Evolutionary conservation across 2,113 vertebrate species (phyloP).

Genomic region (Nesogale talazaci): DNA sequence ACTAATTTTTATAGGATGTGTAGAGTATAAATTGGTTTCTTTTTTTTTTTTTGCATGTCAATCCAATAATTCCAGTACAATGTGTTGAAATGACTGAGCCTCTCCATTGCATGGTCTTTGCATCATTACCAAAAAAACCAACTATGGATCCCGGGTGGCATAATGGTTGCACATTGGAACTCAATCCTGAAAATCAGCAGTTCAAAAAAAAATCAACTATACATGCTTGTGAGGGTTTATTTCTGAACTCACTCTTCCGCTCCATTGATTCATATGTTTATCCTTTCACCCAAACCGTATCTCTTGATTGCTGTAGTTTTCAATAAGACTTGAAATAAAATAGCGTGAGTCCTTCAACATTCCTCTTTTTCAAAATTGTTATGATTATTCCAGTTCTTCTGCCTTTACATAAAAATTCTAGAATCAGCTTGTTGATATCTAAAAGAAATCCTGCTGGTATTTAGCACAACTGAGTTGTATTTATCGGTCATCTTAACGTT

Average conservation of each 20-base stretch:
- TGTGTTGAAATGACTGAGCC: background rate
- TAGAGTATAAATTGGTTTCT: background rate
- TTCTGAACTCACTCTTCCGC: background rate
- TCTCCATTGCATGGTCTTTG: slow-evolving; percentile 37
- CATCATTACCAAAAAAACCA: background rate
- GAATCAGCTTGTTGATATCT: background rate
- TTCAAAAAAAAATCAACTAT: slow-evolving; percentile 32
- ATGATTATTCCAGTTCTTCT: background rate
- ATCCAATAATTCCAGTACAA: background rate
- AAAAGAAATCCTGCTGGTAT: background rate
- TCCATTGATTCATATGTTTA: background rate
- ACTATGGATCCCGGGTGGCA: no score
- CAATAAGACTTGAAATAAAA: slow-evolving; percentile 30
- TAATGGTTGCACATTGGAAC: no score
- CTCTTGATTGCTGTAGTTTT: slow-evolving; percentile 11
- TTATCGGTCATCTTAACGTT: background rate
- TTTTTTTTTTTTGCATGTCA: slow-evolving; percentile 38
- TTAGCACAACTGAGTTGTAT: background rate
- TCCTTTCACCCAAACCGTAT: background rate
- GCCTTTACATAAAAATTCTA: slow-evolving; percentile 21
- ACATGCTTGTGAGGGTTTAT: background rate
- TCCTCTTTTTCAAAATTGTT: background rate
- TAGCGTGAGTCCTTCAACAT: background rate
- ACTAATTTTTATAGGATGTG: slow-evolving; percentile 8
- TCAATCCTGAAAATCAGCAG: no score